Conservation (phyloP, 2,888 invertebrate species). For the Flexamia atlantica region DNA sequence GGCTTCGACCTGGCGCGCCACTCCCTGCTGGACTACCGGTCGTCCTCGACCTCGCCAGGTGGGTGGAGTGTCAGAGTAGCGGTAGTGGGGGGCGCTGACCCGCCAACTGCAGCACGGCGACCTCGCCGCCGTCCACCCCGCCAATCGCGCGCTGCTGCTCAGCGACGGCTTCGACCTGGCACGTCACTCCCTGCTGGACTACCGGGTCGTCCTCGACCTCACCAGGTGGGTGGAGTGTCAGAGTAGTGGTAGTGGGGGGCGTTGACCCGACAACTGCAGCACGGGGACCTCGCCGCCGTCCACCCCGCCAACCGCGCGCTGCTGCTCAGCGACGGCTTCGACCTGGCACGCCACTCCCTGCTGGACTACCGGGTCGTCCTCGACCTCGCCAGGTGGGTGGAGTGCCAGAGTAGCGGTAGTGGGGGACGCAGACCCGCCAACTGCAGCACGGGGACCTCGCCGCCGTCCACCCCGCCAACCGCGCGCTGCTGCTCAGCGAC, state of each 20-base stretch:
- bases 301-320: constrained; percentile 82
- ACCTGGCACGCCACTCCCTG: constrained; percentile 79
- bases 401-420: too few species aligned
- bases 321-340: constrained; percentile 85
- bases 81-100: constrained; percentile 78
- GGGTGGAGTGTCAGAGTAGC: too few species aligned
- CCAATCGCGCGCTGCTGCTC: constrained; percentile 84
- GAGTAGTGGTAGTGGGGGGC: too few species aligned
- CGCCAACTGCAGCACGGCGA: constrained; percentile 73
- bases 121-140: constrained; percentile 76
- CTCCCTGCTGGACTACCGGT: constrained; percentile 79
- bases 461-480: constrained; percentile 79
- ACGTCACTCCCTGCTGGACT: constrained; percentile 78
- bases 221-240: too few species aligned
- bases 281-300: constrained; percentile 74
- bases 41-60: constrained; percentile 80
- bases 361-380: constrained; percentile 81
- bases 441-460: constrained; percentile 73
- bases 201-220: constrained; percentile 80
- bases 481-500: constrained; percentile 86
- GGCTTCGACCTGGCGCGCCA: constrained; percentile 82
- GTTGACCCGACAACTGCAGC: constrained; percentile 75
- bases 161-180: constrained; percentile 85
- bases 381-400: constrained; percentile 79
- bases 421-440: constrained; percentile 77